Conservation (phyloP, 2,113 vertebrate genomes). For the Engraulis encrasicolus region DNA sequence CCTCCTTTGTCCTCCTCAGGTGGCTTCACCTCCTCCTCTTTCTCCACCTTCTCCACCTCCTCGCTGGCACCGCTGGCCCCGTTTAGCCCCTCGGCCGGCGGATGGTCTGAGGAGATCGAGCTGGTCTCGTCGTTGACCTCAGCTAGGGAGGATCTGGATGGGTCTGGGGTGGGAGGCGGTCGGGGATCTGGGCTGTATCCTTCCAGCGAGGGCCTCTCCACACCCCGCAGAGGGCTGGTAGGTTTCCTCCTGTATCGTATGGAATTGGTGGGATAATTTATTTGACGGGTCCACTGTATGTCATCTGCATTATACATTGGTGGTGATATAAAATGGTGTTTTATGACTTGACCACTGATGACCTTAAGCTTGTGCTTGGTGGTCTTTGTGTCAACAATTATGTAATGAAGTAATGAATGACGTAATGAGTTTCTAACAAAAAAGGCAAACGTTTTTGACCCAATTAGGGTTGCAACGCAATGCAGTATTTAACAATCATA, state of each 20-base stretch:
- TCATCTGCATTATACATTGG: not conserved
- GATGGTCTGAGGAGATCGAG: not conserved
- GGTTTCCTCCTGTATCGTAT: not conserved
- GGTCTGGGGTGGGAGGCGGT: not conserved
- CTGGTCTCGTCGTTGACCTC: not conserved
- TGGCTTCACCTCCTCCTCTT: not conserved
- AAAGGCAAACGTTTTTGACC: too few species aligned
- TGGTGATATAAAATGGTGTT: too few species aligned
- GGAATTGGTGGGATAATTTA: not conserved
- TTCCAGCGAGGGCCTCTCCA: not conserved
- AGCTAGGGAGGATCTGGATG: not conserved
- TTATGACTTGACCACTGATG: too few species aligned
- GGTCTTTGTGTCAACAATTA: too few species aligned
- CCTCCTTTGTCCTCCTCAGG: conserved; percentile 29
- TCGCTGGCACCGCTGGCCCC: not conserved
- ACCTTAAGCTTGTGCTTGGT: too few species aligned
- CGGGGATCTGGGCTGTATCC: not conserved
- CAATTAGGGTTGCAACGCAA: too few species aligned
- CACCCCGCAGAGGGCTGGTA: not conserved
- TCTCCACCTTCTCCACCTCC: not conserved
- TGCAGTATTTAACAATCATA: too few species aligned
- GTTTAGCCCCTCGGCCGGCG: not conserved
- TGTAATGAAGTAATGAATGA: too few species aligned
- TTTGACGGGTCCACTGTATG: not conserved
- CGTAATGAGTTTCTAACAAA: too few species aligned